Evolutionary conservation across 1,140 invertebrate species (phyloP).

Genomic region (Bombyx mori): ASM3026992v2 NC_085127.1:10476001-10476500

Average conservation of each 20-base stretch:
- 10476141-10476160: conserved; percentile 25
- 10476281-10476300: conserved; percentile 28
- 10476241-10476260: conserved; percentile 42
- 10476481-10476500: conserved; percentile 25
- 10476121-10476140: conserved; percentile 34
- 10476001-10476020: no score
- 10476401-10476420: conserved; percentile 55
- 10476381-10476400: not conserved
- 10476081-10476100: conserved; percentile 53
- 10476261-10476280: conserved; percentile 59
- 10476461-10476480: conserved; percentile 58
- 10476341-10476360: not conserved
- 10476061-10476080: conserved; percentile 59
- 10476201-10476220: conserved; percentile 12
- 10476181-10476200: conserved; percentile 12
- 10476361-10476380: not conserved
- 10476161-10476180: conserved; percentile 14
- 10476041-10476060: conserved; percentile 51
- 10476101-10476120: conserved; percentile 41
- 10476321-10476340: not conserved
- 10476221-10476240: conserved; percentile 22
- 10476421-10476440: conserved; percentile 52
- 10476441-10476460: conserved; percentile 57
- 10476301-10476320: conserved; percentile 8
- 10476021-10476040: conserved; percentile 40